These are phyloP conservation scores for Rhyacophila evoluta DNA, from an alignment of 2,888 invertebrate species.

Conservation along the genomic window DNA sequence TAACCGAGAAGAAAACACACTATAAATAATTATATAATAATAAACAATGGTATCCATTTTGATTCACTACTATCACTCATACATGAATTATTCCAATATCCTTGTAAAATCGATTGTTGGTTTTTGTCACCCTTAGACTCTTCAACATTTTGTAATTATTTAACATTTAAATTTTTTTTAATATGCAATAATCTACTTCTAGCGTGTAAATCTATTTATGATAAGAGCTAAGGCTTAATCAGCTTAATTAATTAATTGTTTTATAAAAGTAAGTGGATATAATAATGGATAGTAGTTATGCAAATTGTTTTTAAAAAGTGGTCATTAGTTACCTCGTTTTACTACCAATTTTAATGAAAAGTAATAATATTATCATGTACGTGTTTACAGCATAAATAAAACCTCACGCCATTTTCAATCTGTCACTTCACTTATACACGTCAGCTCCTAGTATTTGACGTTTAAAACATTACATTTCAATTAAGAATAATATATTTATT, in stretches of 20 bases:
- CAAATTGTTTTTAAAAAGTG: neutral
- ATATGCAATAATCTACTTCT: too few relatives aligned
- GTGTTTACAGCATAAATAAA: neutral
- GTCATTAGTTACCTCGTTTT: neutral
- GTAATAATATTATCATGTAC: neutral
- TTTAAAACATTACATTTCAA: slow-evolving; percentile 25
- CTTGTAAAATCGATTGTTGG: too few relatives aligned
- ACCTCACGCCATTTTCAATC: slow-evolving; percentile 45
- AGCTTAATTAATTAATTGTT: neutral
- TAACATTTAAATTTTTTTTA: too few relatives aligned
- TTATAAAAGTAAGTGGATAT: neutral
- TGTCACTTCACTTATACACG: slow-evolving; percentile 49
- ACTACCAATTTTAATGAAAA: neutral
- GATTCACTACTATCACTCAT: too few relatives aligned
- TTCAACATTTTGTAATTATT: too few relatives aligned
- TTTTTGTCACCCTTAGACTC: too few relatives aligned
- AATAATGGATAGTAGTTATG: neutral
- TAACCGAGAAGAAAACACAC: too few relatives aligned
- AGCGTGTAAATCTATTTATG: neutral
- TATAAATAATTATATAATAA: too few relatives aligned
- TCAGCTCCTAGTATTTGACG: slow-evolving; percentile 42
- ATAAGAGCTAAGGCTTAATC: too few relatives aligned
- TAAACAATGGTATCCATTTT: too few relatives aligned
- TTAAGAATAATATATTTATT: neutral
- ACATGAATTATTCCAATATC: too few relatives aligned